Conservation (phyloP, 2,888 invertebrate species). For the Clistopyga incitator region DNA sequence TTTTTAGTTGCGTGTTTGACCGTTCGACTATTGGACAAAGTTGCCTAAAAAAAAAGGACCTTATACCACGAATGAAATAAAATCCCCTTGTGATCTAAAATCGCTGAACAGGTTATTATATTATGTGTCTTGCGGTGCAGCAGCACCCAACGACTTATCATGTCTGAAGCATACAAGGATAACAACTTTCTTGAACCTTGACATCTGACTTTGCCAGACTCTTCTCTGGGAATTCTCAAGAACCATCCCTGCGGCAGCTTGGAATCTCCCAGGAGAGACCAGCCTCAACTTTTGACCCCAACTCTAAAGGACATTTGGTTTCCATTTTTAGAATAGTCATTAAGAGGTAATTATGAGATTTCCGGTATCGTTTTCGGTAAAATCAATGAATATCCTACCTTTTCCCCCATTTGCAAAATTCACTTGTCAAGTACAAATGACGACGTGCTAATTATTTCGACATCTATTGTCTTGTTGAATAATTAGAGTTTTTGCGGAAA, state of each 20-base stretch:
- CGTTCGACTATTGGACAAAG: too few species aligned
- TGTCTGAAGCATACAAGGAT: slow-evolving; percentile 57
- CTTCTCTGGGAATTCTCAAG: slow-evolving; percentile 38
- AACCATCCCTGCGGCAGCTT: neutral
- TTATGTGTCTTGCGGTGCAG: slow-evolving; percentile 27
- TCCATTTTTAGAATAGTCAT: too few species aligned
- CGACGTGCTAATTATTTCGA: too few species aligned
- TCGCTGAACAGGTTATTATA: slow-evolving; percentile 19
- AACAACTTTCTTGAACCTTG: slow-evolving; percentile 66
- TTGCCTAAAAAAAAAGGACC: neutral
- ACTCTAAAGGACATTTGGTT: neutral
- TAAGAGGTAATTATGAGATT: neutral
- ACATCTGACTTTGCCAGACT: slow-evolving; percentile 43
- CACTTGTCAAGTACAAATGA: too few species aligned
- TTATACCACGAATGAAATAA: neutral
- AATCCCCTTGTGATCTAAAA: slow-evolving; percentile 14
- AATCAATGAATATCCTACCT: too few species aligned
- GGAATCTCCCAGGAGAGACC: slow-evolving; percentile 9
- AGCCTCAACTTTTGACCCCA: neutral
- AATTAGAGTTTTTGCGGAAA: too few species aligned
- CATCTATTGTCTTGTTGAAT: too few species aligned
- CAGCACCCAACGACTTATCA: slow-evolving; percentile 38
- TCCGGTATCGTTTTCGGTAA: neutral
- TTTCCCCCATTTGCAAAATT: too few species aligned
- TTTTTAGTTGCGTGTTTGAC: neutral